Evolutionary conservation across 2,113 vertebrate species (phyloP), one percentile per base, ranked within the genome.

Genomic region (Microcebus tavaratra): DNA sequence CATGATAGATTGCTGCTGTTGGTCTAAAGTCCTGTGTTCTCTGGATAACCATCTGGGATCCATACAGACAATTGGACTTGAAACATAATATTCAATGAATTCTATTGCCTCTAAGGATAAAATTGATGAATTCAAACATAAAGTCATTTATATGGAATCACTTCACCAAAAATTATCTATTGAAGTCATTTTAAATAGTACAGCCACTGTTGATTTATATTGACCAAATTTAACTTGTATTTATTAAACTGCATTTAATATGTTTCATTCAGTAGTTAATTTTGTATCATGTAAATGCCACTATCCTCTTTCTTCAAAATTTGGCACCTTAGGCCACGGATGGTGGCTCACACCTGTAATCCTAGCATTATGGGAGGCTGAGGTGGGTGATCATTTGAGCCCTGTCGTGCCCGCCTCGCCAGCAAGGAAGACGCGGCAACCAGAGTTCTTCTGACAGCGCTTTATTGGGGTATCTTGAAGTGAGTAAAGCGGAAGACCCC

Each of bases 51-150:
- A 80, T 79, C 92, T 96, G 67, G 31, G 95, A 94, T 92, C 55
- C 72, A 84, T 1, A 0, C 11, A 53, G 87, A 95, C 83, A 87
- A 90, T 63, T 89, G 88, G 75, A 76, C n/a, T 93, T 90, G 25
- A 27, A 90, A 87, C 86, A 93, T 73, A 88, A 48, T 96, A 82
- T 29, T 97, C 79, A 94, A 57, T 82, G 39, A 90, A 96, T 98
- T 96, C 72, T 88, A 94, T 88, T 97, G 83, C 91, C 78, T 97
- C 75, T 84, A 59, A 94, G 65, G 59, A 82, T 94, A 93, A n/a
- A 2, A 2, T 59, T 81, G 61, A 84, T 50, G 8, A 59, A 73
- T 92, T 93, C 39, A 88, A 90, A 90, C 14, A 75, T 72, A 80
- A 92, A 75, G 14, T 45, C 23, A 81, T 81, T 73, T 82, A 73